A percentile compares a stretch with the other conserved stretches of the same genome.
phyloP scores from a whole-genome alignment of 1,140 invertebrate species.

The Caerostris extrusa region DNA sequence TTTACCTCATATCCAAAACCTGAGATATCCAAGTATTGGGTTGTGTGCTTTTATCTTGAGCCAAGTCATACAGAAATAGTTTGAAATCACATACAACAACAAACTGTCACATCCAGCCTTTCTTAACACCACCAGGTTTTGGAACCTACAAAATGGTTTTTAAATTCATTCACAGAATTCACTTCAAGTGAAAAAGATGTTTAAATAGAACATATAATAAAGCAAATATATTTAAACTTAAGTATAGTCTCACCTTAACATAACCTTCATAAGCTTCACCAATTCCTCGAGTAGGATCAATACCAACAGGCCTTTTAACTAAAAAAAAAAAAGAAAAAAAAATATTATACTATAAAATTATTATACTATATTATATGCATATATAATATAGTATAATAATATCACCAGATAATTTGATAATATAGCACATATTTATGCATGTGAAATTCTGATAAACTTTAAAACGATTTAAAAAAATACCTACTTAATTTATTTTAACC shows the following conservation, averaged over 20 bases:
- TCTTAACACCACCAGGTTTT: constrained; percentile 97
- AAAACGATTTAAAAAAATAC: too few relatives aligned
- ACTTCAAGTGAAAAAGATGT: background rate
- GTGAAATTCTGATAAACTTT: too few relatives aligned
- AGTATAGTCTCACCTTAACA: constrained; percentile 86
- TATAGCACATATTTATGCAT: too few relatives aligned
- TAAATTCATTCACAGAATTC: background rate
- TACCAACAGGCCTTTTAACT: constrained; percentile 90
- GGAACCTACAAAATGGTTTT: constrained; percentile 84
- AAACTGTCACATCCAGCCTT: constrained; percentile 98
- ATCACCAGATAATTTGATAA: too few relatives aligned
- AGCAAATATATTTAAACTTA: background rate
- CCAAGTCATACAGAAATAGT: constrained; percentile 98
- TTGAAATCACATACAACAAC: constrained; percentile 99
- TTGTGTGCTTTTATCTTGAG: constrained; percentile 93
- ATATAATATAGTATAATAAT: too few relatives aligned
- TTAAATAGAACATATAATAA: background rate
- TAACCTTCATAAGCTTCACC: constrained; percentile 99
- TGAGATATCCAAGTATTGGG: constrained; percentile 94
- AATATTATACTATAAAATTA: too few relatives aligned
- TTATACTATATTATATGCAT: background rate
- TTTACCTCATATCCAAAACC: constrained; percentile 84
- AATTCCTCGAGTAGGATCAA: constrained; percentile 97
- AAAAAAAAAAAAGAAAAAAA: constrained; percentile 73
- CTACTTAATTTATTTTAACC: too few relatives aligned